Base-by-base conservation (phyloP, 2,113 vertebrate species). In the Austrofundulus limnaeus region DNA sequence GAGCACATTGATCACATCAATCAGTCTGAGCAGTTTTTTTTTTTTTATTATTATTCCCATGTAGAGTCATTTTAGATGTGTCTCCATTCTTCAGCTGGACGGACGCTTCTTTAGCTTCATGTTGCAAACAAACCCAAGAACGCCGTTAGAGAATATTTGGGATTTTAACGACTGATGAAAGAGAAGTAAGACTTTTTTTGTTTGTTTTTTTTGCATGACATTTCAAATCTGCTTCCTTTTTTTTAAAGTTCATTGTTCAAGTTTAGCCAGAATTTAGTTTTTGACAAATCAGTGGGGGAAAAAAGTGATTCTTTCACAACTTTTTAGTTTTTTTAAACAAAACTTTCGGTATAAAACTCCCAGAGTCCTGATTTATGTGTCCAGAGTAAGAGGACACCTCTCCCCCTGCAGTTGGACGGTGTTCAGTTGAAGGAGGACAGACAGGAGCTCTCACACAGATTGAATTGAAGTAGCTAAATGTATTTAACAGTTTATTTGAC, bases 381-480 rank as follows among this genome's bases (percentile, higher is more conserved):
- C 13, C 49, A 5, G 37, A 63, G 78, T 66, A 70, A 72, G 72
- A 65, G 69, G 81, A 79, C 75, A 78, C 70, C 61, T 71, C 68
- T 80, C 86, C 75, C 80, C 76, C 20, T 75, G 82, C 58, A 19
- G 55, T 55, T 87, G 83, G 88, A 78, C 70, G 51, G 46, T 16
- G 55, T 75, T 81, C 81, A 78, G 73, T 56, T 71, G 24, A 31
- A 2, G 3, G 42, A 5, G 5, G 16, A 57, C 62, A 85, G 75
- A 74, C 71, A 65, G 65, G 66, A 61, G 80, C 89, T 87, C 74
- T 90, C 70, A 57, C 50, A 9, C 64, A 88, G 87, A 91, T 90
- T 88, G 77, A 86, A 84, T 80, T 72, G 70, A 82, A 80, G 70
- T 37, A 59, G 66, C 70, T 75, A 83, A 89, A 77, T 64, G 82